Evolutionary conservation across 2,113 vertebrate genomes (phyloP).

Genomic region (Chascanopsetta lugubris): DNA sequence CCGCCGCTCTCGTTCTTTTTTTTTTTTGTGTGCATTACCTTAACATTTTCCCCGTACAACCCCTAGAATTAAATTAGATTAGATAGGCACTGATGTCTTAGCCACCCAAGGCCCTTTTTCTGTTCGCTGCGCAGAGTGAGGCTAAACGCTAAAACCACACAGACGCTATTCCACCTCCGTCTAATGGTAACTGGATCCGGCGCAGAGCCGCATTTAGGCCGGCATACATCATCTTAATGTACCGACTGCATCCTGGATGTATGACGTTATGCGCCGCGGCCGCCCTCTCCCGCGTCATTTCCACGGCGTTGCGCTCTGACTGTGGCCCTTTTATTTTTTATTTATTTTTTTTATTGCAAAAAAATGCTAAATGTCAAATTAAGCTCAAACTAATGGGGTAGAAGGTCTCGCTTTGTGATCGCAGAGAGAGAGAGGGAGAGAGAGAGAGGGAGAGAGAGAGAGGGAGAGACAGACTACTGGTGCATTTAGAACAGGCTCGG

Average conservation of each 20-base stretch:
- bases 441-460: slow-evolving; percentile 47
- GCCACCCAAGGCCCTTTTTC: slow-evolving; percentile 72
- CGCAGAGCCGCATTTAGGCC: slow-evolving; percentile 68
- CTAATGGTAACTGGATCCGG: slow-evolving; percentile 77
- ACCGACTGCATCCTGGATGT: slow-evolving; percentile 65
- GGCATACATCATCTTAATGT: slow-evolving; percentile 75
- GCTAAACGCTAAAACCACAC: slow-evolving; percentile 72
- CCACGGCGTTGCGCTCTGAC: slow-evolving; percentile 60
- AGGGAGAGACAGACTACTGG: slow-evolving; percentile 69
- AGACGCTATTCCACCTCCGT: slow-evolving; percentile 66
- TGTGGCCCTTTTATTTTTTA: slow-evolving; percentile 79
- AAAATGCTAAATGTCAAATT: slow-evolving; percentile 87
- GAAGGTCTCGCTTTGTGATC: slow-evolving; percentile 79
- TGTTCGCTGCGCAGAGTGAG: slow-evolving; percentile 50
- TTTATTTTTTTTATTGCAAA: no score
- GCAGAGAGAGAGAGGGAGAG: slow-evolving; percentile 62
- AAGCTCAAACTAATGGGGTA: slow-evolving; percentile 83
- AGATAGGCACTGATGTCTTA: slow-evolving; percentile 68
- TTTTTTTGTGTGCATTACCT: slow-evolving; percentile 69
- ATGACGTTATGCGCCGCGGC: slow-evolving; percentile 63
- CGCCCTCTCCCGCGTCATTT: slow-evolving; percentile 57
- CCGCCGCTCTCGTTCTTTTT: no score
- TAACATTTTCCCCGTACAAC: slow-evolving; percentile 70
- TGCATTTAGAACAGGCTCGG: slow-evolving; percentile 80
- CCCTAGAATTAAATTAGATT: slow-evolving; percentile 74